Evolutionary conservation across 2,888 invertebrate genomes (phyloP).

Genomic region (Hirtodrosophila confusa): DNA sequence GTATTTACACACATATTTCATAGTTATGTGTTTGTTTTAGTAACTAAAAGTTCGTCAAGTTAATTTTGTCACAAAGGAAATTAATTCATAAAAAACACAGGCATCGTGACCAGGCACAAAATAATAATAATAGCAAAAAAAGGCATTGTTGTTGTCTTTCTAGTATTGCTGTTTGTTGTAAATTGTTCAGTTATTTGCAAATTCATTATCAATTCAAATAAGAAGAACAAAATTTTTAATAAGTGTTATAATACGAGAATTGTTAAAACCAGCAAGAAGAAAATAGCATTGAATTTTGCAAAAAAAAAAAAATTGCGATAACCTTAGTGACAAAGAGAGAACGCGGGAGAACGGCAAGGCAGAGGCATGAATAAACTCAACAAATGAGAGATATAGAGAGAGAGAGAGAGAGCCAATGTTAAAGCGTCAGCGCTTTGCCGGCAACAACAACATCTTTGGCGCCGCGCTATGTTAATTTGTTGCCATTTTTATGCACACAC

Average conservation of each 20-base stretch:
- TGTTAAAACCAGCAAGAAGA: constrained; percentile 40
- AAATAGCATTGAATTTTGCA: constrained; percentile 51
- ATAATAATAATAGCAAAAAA: constrained; percentile 1
- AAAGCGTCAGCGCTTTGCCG: constrained; percentile 40
- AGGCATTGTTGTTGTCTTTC: constrained; percentile 1
- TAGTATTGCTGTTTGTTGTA: constrained; percentile 21
- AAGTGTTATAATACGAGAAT: constrained; percentile 32
- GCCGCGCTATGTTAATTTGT: constrained; percentile 75
- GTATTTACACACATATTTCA: constrained; percentile 27
- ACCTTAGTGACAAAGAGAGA: constrained; percentile 50
- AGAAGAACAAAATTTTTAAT: constrained; percentile 24
- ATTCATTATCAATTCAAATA: constrained; percentile 19
- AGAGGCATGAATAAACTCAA: constrained; percentile 7
- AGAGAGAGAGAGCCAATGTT: constrained; percentile 32
- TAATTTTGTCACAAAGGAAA: constrained; percentile 12
- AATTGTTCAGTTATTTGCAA: constrained; percentile 38
- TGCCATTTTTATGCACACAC: constrained; percentile 54
- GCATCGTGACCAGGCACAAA: constrained; percentile 53
- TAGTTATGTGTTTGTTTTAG: constrained; percentile 15
- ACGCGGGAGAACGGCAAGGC: constrained; percentile 10
- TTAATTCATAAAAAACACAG: constrained; percentile 35
- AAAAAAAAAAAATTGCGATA: constrained; percentile 61
- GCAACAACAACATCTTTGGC: constrained; percentile 52
- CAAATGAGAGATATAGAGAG: constrained; percentile 4
- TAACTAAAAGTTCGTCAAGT: constrained; percentile 1